A percentile compares a stretch with the other conserved stretches of the same genome.
These are phyloP conservation scores for Caenorhabditis latens DNA, from an alignment of 1,140 invertebrate genomes.

Conservation along the genomic window DNA sequence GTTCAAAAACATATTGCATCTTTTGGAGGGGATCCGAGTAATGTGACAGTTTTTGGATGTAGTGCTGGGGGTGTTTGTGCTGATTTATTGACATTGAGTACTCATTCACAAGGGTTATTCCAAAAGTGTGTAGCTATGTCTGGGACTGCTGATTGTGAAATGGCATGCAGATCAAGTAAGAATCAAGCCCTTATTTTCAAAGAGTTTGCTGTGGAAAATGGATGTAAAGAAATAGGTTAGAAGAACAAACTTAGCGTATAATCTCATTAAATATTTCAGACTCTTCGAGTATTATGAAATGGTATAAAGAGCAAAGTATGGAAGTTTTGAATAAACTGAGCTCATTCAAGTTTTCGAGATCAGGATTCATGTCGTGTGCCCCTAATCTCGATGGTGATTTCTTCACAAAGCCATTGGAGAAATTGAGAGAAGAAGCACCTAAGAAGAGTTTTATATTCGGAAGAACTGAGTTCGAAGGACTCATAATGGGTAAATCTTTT, in stretches of 20 bases:
- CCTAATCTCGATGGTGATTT: constrained; percentile 58
- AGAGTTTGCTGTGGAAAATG: not conserved
- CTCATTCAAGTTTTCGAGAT: not conserved
- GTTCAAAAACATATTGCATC: constrained; percentile 90
- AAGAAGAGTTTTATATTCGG: constrained; percentile 49
- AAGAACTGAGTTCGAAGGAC: constrained; percentile 62
- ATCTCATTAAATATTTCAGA: not conserved
- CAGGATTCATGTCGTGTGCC: not conserved
- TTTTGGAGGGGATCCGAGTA: constrained; percentile 91
- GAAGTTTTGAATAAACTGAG: not conserved
- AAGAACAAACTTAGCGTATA: not conserved
- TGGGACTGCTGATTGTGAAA: constrained; percentile 46
- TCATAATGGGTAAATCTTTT: constrained; percentile 57
- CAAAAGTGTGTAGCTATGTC: constrained; percentile 61
- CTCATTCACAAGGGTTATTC: constrained; percentile 53
- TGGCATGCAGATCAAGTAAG: constrained; percentile 24
- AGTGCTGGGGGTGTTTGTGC: constrained; percentile 52
- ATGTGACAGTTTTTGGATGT: constrained; percentile 87
- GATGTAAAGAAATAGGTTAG: not conserved
- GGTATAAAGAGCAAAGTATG: not conserved
- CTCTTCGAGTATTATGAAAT: not conserved
- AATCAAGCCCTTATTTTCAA: not conserved
- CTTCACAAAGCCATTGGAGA: constrained; percentile 15
- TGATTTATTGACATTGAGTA: constrained; percentile 39
- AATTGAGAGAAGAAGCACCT: constrained; percentile 50